A percentile compares a stretch with the other conserved stretches of the same genome.
Evolutionary conservation across 2,888 invertebrate genomes (phyloP).

Genomic region (Pyrrhosoma nymphula): DNA sequence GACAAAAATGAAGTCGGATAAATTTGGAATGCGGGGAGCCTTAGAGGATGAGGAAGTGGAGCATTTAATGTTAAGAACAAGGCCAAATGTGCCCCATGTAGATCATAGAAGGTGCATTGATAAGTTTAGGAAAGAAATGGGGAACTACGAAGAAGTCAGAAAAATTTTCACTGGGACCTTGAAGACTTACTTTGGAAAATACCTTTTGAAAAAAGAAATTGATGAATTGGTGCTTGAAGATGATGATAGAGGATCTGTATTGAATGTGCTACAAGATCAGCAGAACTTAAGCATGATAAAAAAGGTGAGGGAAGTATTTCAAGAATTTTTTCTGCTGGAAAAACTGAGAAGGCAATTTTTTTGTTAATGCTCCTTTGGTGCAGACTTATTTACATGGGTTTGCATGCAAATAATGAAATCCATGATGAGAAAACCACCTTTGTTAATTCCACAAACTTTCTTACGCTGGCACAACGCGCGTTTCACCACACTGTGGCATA

Average conservation of each 20-base stretch:
- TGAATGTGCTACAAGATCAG: not conserved
- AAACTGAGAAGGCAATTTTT: no score
- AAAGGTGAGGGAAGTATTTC: not conserved
- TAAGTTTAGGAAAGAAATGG: not conserved
- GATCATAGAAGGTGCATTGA: not conserved
- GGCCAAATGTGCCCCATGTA: not conserved
- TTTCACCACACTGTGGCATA: no score
- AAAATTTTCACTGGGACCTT: conserved; percentile 13
- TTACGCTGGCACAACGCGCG: no score
- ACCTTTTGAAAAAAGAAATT: conserved; percentile 30
- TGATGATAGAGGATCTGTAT: not conserved
- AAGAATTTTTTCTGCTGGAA: not conserved
- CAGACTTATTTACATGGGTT: no score
- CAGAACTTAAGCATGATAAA: not conserved
- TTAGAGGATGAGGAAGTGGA: not conserved
- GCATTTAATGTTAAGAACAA: not conserved
- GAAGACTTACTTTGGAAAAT: conserved; percentile 4
- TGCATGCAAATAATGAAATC: no score
- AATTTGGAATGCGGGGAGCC: not conserved
- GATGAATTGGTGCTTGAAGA: not conserved
- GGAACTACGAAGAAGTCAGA: not conserved
- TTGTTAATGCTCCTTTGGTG: no score
- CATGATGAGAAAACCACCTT: no score
- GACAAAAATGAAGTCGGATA: not conserved
- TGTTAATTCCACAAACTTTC: no score